These are phyloP conservation scores for Coelogynopora nodosa DNA, from an alignment of 2,888 invertebrate genomes.

Conservation along the genomic window DNA sequence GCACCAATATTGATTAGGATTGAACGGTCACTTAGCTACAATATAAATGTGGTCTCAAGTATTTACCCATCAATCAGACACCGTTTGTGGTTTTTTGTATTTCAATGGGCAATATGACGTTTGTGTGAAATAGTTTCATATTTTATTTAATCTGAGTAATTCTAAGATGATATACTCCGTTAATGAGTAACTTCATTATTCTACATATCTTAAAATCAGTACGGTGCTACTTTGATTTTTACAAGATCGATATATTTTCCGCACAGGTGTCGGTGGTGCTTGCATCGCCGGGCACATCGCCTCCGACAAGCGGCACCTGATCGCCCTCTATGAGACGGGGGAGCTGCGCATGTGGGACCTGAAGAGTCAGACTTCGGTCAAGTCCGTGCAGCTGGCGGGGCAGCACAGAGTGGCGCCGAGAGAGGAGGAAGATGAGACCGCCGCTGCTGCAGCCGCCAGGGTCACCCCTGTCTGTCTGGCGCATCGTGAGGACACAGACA, in stretches of 20 bases:
- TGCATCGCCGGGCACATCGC: background rate
- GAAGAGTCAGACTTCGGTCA: background rate
- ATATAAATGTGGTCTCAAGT: background rate
- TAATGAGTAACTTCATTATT: too few species aligned
- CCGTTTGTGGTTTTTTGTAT: too few species aligned
- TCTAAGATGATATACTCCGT: too few species aligned
- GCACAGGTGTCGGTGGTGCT: background rate
- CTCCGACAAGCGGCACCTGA: background rate
- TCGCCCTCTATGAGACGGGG: background rate
- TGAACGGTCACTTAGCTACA: background rate
- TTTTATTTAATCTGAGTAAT: too few species aligned
- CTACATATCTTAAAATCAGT: too few species aligned
- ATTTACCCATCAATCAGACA: background rate
- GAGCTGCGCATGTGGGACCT: background rate
- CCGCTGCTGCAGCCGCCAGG: background rate
- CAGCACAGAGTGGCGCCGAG: background rate
- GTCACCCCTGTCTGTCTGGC: background rate
- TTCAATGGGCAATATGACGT: too few species aligned
- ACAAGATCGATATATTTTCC: too few species aligned
- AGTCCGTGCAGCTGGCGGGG: background rate
- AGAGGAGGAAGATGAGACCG: background rate
- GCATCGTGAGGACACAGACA: background rate
- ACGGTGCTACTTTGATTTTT: too few species aligned
- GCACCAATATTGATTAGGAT: background rate
- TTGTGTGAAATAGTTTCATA: too few species aligned